These are phyloP conservation scores for Aphelocoma californica DNA, from an alignment of 2,797 vertebrate species.

Conservation along the genomic window DNA sequence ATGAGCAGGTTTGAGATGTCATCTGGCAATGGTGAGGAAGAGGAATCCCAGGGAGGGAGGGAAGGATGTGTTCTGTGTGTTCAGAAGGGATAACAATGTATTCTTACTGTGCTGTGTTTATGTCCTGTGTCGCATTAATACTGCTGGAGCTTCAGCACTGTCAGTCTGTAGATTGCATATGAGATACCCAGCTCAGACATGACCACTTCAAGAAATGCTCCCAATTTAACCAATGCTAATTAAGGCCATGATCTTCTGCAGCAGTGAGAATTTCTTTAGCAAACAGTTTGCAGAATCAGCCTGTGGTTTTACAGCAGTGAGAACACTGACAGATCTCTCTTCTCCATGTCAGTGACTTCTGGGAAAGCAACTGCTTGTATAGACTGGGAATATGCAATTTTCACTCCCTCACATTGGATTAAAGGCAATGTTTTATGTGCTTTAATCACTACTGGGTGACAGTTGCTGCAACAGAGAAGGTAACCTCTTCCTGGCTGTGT, in stretches of 20 bases:
- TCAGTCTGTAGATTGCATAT: rapidly evolving
- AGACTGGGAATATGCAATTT: constrained; percentile 1
- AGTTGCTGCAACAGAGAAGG: not conserved
- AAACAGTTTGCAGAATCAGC: not conserved
- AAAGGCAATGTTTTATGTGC: not conserved
- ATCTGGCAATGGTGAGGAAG: not conserved
- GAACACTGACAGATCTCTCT: not conserved
- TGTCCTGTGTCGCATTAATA: not conserved
- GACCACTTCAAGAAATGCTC: not conserved
- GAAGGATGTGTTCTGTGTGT: not conserved
- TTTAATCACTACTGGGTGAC: constrained; percentile 10
- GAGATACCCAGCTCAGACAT: not conserved
- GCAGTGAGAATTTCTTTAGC: not conserved
- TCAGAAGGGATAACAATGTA: not conserved
- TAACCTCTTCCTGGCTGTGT: not conserved
- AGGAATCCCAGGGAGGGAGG: not conserved
- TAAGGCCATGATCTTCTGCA: not conserved
- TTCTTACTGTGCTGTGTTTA: not conserved
- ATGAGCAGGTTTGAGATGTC: not conserved
- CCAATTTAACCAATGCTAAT: not conserved
- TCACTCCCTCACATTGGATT: not conserved
- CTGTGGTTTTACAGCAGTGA: not conserved
- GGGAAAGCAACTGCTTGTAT: not conserved
- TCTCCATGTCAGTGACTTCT: not conserved
- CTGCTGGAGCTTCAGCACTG: not conserved